Base-by-base conservation (phyloP, 37 sponge, comb jelly and placozoan genomes). In the Lycopodina hypogea region DNA sequence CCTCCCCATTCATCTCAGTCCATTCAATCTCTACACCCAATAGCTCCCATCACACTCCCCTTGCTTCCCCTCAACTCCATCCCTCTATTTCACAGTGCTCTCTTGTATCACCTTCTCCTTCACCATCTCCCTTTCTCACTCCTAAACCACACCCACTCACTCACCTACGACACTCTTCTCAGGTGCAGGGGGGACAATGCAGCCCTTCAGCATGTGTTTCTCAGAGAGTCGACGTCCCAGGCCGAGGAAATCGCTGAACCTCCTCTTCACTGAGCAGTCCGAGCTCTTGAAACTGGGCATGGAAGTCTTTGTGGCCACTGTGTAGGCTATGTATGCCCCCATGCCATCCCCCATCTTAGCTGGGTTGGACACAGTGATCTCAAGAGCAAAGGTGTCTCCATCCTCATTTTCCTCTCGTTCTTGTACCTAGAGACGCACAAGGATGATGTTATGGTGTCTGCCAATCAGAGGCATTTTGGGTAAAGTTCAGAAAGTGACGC, bases 181-280 rank as follows among this genome's bases (percentile, higher is more conserved):
- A 21, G 99, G 99, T 21, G 96, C 94, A 2, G 96, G 89, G 59
- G 99, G 99, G 8, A 99, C 89, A 2, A 99, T 90, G 6, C 76
- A 50, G 0, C 99, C 99, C 42, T 86, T 78, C 0, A 50, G 36
- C 45, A 77, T 24, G 68, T 92, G 80, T 40, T 75, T 89, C 58
- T 91, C 96, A 37, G 74, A 53, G 50, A 99, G 68, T n/a, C 70
- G 67, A 0, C 75, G 59, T 41, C 96, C 84, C 18, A 99, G 89
- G 36, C 89, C 89, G 9, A 99, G 78, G 56, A 99, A 99, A 77
- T 99, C 99, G 78, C 96, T 99, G 83, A 94, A 99, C n/a, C 99
- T 69, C 23, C 99, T 72, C 28, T 85, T 78, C 2, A 99, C 99
- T 12, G 86, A 71, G 60, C 73, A 51, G 72, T 96, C 88, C 0